Conservation (phyloP, 35 echinoderm and acorn worm species). For the Strongylocentrotus purpuratus region DNA sequence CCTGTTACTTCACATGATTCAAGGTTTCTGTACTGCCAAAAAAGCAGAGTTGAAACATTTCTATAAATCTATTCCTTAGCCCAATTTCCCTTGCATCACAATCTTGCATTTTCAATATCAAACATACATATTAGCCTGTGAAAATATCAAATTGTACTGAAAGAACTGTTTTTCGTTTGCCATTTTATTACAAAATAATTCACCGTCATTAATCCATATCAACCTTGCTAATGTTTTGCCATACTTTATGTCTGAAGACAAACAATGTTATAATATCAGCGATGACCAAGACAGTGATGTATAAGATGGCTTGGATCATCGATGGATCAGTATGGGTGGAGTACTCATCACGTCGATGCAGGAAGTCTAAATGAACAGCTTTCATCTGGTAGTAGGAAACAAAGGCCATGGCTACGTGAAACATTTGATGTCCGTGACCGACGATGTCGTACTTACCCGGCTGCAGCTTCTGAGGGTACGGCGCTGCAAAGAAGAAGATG, state of each 20-base stretch:
- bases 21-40: neutral
- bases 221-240: conserved; percentile 60
- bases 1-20: neutral
- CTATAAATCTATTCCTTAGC: neutral
- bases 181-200: neutral
- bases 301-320: conserved; percentile 9
- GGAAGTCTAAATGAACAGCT: conserved; percentile 70
- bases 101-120: neutral
- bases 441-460: conserved; percentile 89
- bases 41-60: neutral
- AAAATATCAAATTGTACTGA: conserved; percentile 13
- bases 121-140: conserved; percentile 12
- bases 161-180: neutral
- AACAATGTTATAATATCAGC: conserved; percentile 64
- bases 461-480: conserved; percentile 80
- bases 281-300: conserved; percentile 57
- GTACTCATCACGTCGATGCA: conserved; percentile 58
- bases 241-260: conserved; percentile 65
- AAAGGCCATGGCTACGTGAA: conserved; percentile 84
- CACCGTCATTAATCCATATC: conserved; percentile 17
- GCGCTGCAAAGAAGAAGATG: conserved; percentile 84
- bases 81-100: neutral
- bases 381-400: conserved; percentile 73
- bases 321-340: conserved; percentile 49
- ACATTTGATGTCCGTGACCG: conserved; percentile 86